phyloP scores from a whole-genome alignment of 1,140 invertebrate genomes.

The Limonius californicus region DNA sequence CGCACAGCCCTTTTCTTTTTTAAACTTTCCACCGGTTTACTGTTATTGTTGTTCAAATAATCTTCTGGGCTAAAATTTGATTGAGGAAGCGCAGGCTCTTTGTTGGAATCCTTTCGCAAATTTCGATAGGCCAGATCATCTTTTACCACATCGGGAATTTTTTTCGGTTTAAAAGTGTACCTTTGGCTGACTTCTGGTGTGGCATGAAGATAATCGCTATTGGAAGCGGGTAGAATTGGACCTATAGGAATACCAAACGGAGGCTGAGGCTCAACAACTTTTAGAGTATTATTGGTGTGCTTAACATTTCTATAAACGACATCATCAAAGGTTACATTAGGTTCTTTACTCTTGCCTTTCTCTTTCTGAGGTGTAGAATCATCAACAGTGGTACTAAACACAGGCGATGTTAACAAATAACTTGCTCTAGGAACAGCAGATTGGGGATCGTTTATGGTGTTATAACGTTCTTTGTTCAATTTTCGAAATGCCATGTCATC shows the following conservation, averaged over 20 bases:
- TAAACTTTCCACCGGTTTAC: slow-evolving; percentile 33
- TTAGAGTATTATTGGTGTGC: slow-evolving; percentile 68
- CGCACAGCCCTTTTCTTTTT: slow-evolving; percentile 73
- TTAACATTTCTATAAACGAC: slow-evolving; percentile 76
- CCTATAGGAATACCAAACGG: slow-evolving; percentile 86
- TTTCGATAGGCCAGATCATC: slow-evolving; percentile 84
- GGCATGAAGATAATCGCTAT: slow-evolving; percentile 79
- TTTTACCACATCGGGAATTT: slow-evolving; percentile 75
- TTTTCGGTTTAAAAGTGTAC: slow-evolving; percentile 60
- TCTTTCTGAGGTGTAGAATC: slow-evolving; percentile 47
- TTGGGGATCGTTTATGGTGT: slow-evolving; percentile 54
- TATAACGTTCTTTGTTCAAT: slow-evolving; percentile 57
- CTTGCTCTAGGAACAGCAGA: slow-evolving; percentile 59
- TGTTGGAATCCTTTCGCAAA: slow-evolving; percentile 70
- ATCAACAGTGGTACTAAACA: slow-evolving; percentile 49
- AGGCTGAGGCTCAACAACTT: slow-evolving; percentile 74
- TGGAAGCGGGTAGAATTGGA: slow-evolving; percentile 68
- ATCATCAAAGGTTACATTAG: slow-evolving; percentile 79
- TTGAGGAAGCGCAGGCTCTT: slow-evolving; percentile 48
- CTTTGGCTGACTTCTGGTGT: slow-evolving; percentile 58
- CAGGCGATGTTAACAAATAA: slow-evolving; percentile 70
- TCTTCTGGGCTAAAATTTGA: slow-evolving; percentile 37
- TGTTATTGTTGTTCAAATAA: slow-evolving; percentile 41
- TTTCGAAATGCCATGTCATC: slow-evolving; percentile 80
- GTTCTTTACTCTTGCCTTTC: slow-evolving; percentile 68